Base-by-base conservation (phyloP, 2,888 invertebrate species). In the Mycalesis mineus region DNA sequence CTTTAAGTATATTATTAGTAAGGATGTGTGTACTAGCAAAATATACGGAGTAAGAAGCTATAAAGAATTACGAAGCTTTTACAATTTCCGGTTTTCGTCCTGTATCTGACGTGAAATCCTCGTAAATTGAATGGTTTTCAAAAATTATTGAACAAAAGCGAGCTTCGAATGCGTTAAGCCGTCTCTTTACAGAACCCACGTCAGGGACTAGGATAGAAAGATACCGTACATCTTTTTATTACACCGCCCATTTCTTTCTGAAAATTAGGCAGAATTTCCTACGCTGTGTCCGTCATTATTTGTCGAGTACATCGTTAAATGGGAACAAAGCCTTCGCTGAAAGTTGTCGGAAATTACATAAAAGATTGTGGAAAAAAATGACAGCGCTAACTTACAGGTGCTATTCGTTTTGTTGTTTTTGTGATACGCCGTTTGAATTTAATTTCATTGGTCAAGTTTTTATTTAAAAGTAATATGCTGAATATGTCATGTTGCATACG, bases 221-320 rank as follows among this genome's bases (percentile, higher is more conserved):
- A 33, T 47, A 31, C 33, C 47, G 15, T 6, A 15, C 15, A 33
- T 9, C 15, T 33, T 33, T 47, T 47, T 47, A 11, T 5, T 14
- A 11, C 14, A 9, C 15, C 15, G 31, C 11, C 33, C 31, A 33
- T 45, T 31, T 29, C 31, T 45, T 45, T 8, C 31, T 1, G 47
- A 39, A 29, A 47, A 15, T 47, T 11, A 15, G 47, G 33, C 1
- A n/a, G 11, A 11, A 47, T 14, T 47, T 45, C 14, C 33, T 33
- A 47, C 47, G 47, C 47, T 47, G 15, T 33, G 47, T 14, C 45
- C 31, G 14, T 47, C 11, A 47, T 47, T 47, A 31, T 47, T 47
- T 47, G 47, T 33, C 9, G 33, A 15, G 33, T 33, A 47, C 33
- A 15, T 47, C 31, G 33, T 33, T 47, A 47, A 33, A 31, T 8